Percentiles rank a stretch among this genome's conserved stretches.
These are phyloP conservation scores for Calvadosia cruxmelitensis DNA, from an alignment of 30 jellyfish, hydroid and myxozoan genomes.

Conservation along the genomic window DNA sequence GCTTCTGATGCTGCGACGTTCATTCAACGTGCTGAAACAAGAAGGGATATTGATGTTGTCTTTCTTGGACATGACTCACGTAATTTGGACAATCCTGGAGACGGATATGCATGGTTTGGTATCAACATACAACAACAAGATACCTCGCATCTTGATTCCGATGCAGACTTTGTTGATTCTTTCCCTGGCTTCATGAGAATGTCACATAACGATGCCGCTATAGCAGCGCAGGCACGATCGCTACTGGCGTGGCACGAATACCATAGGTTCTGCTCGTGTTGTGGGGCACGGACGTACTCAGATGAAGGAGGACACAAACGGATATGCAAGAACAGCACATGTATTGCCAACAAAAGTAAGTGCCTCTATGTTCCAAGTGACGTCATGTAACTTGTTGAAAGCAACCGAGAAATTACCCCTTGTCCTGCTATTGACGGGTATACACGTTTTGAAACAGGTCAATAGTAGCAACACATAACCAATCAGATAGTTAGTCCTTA, in stretches of 20 bases:
- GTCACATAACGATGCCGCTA: slow-evolving; percentile 30
- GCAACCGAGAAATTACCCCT: too few species aligned
- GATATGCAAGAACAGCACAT: slow-evolving; percentile 21
- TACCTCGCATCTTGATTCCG: background rate
- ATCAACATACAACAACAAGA: slow-evolving; percentile 6
- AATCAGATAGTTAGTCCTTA: too few species aligned
- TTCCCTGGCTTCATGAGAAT: slow-evolving; percentile 20
- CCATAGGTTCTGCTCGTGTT: slow-evolving; percentile 47
- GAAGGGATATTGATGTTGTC: background rate
- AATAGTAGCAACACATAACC: too few species aligned
- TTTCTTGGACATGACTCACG: background rate
- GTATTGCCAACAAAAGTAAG: slow-evolving; percentile 53
- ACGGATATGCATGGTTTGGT: slow-evolving; percentile 43
- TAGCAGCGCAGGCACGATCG: slow-evolving; percentile 50
- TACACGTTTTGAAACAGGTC: too few species aligned
- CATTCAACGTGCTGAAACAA: background rate
- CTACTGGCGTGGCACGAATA: slow-evolving; percentile 62
- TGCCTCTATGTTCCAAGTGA: too few species aligned
- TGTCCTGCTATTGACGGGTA: too few species aligned
- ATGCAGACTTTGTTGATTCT: slow-evolving; percentile 16
- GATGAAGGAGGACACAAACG: slow-evolving; percentile 76
- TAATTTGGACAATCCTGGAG: background rate
- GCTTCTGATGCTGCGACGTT: background rate
- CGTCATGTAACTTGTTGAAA: too few species aligned
- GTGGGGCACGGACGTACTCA: slow-evolving; percentile 30